These are phyloP conservation scores for Mya arenaria DNA, from an alignment of 1,140 invertebrate species.

Conservation along the genomic window DNA sequence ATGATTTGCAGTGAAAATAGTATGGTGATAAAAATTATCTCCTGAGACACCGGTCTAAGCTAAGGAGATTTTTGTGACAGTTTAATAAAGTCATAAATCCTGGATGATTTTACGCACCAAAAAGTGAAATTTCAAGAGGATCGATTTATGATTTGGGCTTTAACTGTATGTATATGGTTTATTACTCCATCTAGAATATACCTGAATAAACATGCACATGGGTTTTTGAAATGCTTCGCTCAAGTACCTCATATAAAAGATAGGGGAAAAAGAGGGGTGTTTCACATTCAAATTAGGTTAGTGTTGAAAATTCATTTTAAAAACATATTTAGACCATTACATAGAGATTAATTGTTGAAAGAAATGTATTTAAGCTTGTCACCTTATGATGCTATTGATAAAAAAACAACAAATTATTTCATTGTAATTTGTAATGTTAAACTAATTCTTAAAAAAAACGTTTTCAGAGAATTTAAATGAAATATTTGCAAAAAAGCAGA, in stretches of 20 bases:
- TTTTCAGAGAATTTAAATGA: not conserved
- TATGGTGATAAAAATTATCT: no score
- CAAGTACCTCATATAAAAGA: not conserved
- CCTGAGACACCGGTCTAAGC: no score
- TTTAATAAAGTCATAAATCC: no score
- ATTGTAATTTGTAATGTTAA: not conserved
- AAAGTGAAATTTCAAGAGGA: no score
- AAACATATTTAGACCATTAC: not conserved
- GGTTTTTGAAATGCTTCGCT: not conserved
- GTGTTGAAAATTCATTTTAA: not conserved
- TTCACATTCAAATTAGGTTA: not conserved
- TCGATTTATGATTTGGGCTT: not conserved
- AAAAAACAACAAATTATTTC: no score
- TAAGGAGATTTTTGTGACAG: no score
- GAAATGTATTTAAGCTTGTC: not conserved
- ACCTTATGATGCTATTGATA: not conserved
- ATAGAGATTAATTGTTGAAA: no score
- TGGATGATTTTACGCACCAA: no score
- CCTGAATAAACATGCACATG: not conserved
- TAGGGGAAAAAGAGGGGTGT: not conserved
- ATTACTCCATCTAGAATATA: not conserved
- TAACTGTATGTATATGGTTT: not conserved
- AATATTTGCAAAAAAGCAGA: no score
- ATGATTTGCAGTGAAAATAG: no score
- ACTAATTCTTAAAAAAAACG: not conserved